Evolutionary conservation across 2,888 invertebrate genomes (phyloP).

Genomic region (Cremastinae sp.): DNA sequence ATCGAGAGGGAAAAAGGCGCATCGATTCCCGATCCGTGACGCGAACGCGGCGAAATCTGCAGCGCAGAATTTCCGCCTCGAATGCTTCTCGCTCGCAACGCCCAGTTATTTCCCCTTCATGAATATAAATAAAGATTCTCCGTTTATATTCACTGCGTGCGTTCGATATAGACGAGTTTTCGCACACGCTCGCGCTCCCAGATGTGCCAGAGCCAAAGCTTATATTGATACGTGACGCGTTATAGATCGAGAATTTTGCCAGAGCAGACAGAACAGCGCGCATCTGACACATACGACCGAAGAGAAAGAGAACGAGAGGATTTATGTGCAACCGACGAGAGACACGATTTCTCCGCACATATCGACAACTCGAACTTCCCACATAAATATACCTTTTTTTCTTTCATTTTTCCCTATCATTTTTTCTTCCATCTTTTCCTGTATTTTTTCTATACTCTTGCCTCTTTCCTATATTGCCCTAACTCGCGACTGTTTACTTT

Average conservation of each 20-base stretch:
- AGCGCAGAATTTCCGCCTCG: slow-evolving; percentile 42
- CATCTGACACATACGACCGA: neutral
- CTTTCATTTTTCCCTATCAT: neutral
- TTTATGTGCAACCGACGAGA: slow-evolving; percentile 22
- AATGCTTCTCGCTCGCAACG: slow-evolving; percentile 38
- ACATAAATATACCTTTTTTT: neutral
- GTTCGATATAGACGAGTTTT: slow-evolving; percentile 3
- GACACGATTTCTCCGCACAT: slow-evolving; percentile 31
- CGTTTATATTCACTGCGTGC: slow-evolving; percentile 26
- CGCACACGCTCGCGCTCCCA: neutral
- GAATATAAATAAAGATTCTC: slow-evolving; percentile 57
- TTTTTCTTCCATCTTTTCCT: neutral
- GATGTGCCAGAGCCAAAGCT: neutral
- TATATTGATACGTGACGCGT: slow-evolving; percentile 36
- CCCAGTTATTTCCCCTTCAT: slow-evolving; percentile 51
- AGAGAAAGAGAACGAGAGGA: slow-evolving; percentile 8
- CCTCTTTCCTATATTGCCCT: too few species aligned
- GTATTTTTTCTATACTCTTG: too few species aligned
- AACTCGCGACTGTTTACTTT: too few species aligned
- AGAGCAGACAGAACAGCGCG: slow-evolving; percentile 24
- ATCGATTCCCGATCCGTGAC: slow-evolving; percentile 5
- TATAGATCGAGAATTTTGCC: slow-evolving; percentile 19
- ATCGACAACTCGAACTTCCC: slow-evolving; percentile 23
- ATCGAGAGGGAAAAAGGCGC: neutral
- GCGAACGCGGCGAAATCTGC: neutral